Base-by-base conservation (phyloP, 2,113 vertebrate genomes). In the Benitochromis conjunctus region DNA sequence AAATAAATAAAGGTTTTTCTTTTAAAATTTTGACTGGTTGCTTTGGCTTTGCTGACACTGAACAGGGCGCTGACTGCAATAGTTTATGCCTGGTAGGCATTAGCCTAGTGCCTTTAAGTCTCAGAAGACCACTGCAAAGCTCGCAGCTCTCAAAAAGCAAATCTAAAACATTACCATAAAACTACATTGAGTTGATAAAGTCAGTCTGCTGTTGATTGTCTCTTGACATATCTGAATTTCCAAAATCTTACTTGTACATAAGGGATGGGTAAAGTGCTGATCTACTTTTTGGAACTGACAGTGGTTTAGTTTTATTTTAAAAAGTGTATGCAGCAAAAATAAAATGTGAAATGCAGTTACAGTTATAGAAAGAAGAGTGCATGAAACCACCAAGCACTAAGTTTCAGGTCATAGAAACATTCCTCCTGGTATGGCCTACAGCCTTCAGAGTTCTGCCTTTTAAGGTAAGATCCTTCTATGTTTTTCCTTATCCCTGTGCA, bases 401-500 rank as follows among this genome's bases (percentile, higher is more conserved):
- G 89, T 66, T 81, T 87, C 88, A 86, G 92, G 84, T 93, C 91
- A 92, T 53, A 86, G 80, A 62, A 88, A 64, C 92, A 89, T 94
- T 94, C 79, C 86, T 90, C 51, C n/a, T 10, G 16, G 89, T 88
- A 77, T 80, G 87, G 84, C 57, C 81, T 66, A 53, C 85, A 92
- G 86, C 36, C 46, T 79, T 84, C 83, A 64, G 84, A 74, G 91
- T 95, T 94, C 92, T 95, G 86, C 95, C 95, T 95, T 96, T 96
- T 96, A 96, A 96, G 96, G 96, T 90, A 95, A 95, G 91, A 87
- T 87, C 90, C 81, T 80, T 51, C 84, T 93, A 83, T 87, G 88
- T 82, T 91, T 90, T 82, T 84, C 78, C 82, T 88, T 79, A 79
- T 88, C 91, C 86, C 85, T 64, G 46, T 57, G 46, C 66, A 66